Evolutionary conservation across 2,888 invertebrate genomes (phyloP).

Genomic region (Drosophila affinis): DNA sequence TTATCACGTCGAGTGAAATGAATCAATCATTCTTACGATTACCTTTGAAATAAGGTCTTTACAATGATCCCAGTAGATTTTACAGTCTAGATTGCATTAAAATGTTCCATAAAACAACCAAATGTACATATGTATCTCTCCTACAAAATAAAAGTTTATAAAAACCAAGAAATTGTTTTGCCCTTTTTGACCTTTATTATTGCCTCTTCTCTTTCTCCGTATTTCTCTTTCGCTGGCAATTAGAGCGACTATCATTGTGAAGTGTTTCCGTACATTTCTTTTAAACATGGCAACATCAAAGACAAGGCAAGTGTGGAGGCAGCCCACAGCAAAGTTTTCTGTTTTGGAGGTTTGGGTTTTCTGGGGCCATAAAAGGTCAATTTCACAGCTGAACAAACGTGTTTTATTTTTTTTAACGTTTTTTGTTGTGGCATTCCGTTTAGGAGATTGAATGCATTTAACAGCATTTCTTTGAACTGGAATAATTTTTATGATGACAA

Average conservation of each 20-base stretch:
- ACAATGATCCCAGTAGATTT: background rate
- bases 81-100: no score
- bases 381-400: conserved; percentile 73
- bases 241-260: conserved; percentile 50
- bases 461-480: conserved; percentile 62
- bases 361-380: conserved; percentile 68
- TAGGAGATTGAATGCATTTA: conserved; percentile 51
- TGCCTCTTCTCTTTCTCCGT: conserved; percentile 32
- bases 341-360: conserved; percentile 32
- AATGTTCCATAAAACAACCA: background rate
- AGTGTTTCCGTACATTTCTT: conserved; percentile 62
- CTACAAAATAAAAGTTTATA: conserved; percentile 24
- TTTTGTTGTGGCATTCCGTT: conserved; percentile 31
- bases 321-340: conserved; percentile 16
- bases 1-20: no score
- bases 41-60: background rate
- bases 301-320: conserved; percentile 3
- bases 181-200: conserved; percentile 40
- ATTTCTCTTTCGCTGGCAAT: conserved; percentile 32
- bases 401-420: conserved; percentile 52
- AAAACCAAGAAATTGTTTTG: conserved; percentile 35
- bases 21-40: background rate
- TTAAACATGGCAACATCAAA: conserved; percentile 13
- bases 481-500: conserved; percentile 53
- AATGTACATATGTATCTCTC: background rate